phyloP scores from a whole-genome alignment of 2,888 invertebrate genomes.

The Polydrusus cervinus region DNA sequence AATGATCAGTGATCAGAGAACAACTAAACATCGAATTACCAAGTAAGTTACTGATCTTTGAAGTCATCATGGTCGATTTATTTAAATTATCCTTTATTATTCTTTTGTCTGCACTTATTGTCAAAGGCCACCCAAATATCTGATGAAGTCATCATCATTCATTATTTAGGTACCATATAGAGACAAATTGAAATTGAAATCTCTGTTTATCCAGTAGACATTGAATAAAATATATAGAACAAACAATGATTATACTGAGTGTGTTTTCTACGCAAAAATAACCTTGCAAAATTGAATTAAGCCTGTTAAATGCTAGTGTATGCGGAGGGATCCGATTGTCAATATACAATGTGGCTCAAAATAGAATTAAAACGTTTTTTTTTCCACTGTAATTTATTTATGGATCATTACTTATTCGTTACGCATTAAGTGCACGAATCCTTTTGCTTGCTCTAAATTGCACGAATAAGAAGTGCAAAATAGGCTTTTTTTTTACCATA shows the following conservation, averaged over 20 bases:
- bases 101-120: constrained; percentile 4
- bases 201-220: background rate
- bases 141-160: constrained; percentile 8
- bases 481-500: too few relatives aligned
- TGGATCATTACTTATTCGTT: too few relatives aligned
- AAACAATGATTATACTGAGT: background rate
- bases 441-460: too few relatives aligned
- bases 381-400: too few relatives aligned
- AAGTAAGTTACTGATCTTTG: background rate
- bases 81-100: constrained; percentile 3
- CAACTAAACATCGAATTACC: background rate
- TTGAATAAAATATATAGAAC: background rate
- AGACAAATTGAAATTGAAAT: constrained; percentile 15
- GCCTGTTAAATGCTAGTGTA: too few relatives aligned
- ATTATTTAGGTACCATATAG: background rate
- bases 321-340: too few relatives aligned
- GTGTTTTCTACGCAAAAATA: constrained; percentile 1
- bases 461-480: too few relatives aligned
- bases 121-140: background rate
- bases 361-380: too few relatives aligned
- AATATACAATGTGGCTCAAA: too few relatives aligned
- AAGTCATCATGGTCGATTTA: background rate
- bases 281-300: background rate
- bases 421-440: too few relatives aligned
- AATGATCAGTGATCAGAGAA: background rate